Conservation (phyloP, 2,888 invertebrate genomes). For the Nezara viridula region DNA sequence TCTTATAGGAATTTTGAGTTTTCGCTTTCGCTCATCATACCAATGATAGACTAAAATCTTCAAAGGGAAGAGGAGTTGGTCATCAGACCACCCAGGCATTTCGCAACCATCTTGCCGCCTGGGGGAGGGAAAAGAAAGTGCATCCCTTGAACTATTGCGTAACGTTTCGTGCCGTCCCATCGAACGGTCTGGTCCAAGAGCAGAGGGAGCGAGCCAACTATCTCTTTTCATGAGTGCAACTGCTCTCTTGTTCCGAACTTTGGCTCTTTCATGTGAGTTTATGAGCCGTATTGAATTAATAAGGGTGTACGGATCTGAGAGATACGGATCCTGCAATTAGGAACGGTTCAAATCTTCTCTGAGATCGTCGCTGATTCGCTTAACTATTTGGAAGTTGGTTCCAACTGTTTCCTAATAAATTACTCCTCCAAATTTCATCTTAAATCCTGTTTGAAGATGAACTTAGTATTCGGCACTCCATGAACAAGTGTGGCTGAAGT, state of each 20-base stretch:
- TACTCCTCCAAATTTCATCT: not conserved
- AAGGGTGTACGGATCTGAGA: not conserved
- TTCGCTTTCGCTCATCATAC: no score
- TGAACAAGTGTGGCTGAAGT: no score
- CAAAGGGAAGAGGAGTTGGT: not conserved
- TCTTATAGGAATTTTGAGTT: no score
- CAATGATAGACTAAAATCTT: no score
- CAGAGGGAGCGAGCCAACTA: not conserved
- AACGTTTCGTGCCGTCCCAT: not conserved
- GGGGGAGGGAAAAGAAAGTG: not conserved
- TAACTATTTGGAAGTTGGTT: not conserved
- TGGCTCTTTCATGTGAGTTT: not conserved
- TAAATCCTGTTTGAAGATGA: no score
- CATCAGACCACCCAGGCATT: not conserved
- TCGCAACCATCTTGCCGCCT: no score
- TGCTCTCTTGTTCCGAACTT: not conserved
- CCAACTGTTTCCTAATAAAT: not conserved
- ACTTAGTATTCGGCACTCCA: no score
- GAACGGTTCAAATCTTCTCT: not conserved
- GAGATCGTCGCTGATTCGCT: not conserved
- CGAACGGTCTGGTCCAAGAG: not conserved
- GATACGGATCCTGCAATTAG: not conserved
- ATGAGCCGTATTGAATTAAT: not conserved
- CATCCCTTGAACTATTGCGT: conserved; percentile 36
- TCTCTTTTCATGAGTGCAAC: not conserved